Evolutionary conservation across 2,113 vertebrate species (phyloP).

Genomic region (Festucalex cinctus): DNA sequence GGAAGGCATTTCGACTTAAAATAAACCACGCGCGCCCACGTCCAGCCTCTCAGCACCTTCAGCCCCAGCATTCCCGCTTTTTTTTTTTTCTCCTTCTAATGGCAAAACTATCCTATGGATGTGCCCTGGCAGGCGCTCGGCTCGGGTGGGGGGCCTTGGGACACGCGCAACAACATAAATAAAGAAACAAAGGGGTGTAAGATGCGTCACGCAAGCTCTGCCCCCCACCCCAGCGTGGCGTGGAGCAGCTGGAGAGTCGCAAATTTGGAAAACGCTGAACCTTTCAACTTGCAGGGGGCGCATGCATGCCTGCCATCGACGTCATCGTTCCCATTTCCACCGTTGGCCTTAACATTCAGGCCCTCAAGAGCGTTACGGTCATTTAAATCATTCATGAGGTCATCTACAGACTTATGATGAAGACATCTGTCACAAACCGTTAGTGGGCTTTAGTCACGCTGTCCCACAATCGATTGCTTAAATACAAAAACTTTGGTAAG

Average conservation of each 20-base stretch:
- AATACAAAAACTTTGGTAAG: background rate
- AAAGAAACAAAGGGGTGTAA: slow-evolving; percentile 41
- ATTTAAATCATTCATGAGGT: too few species aligned
- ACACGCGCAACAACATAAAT: slow-evolving; percentile 31
- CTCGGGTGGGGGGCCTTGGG: slow-evolving; percentile 55
- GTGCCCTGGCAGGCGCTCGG: too few species aligned
- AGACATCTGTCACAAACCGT: too few species aligned
- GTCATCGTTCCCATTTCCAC: slow-evolving; percentile 27
- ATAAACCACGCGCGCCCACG: slow-evolving; percentile 70
- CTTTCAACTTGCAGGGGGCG: slow-evolving; percentile 31
- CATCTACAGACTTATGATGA: too few species aligned
- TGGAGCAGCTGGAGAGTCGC: slow-evolving; percentile 12
- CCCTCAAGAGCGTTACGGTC: slow-evolving; percentile 9
- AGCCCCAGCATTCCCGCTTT: slow-evolving; percentile 42
- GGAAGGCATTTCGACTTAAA: slow-evolving; percentile 74
- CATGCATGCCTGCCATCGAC: slow-evolving; percentile 7
- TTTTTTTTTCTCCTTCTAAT: background rate
- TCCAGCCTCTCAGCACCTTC: slow-evolving; percentile 61
- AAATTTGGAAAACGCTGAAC: slow-evolving; percentile 41
- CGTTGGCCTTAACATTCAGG: slow-evolving; percentile 30
- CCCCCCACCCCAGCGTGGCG: slow-evolving; percentile 18
- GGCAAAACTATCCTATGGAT: slow-evolving; percentile 58
- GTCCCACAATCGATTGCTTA: slow-evolving; percentile 17
- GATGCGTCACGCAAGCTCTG: slow-evolving; percentile 22
- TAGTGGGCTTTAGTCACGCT: slow-evolving; percentile 8